Percentiles rank a stretch among this genome's conserved stretches.
These are phyloP conservation scores for Hirtodrosophila cameraria DNA, from an alignment of 2,888 invertebrate species.

Conservation along the genomic window DNA sequence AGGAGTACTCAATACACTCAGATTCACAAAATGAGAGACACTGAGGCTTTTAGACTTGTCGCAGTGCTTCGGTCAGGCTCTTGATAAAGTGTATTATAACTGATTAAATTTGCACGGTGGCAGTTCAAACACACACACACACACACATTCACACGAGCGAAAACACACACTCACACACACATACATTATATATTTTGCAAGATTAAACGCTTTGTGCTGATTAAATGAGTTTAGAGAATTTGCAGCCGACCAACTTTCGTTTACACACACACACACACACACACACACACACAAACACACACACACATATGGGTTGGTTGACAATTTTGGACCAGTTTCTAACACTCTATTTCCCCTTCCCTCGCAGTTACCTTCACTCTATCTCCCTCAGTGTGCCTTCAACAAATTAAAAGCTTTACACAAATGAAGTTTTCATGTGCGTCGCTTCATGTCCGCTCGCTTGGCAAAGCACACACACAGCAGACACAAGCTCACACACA, in stretches of 20 bases:
- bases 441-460: constrained; percentile 8
- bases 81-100: constrained; percentile 52
- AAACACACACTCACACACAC: not conserved
- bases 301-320: constrained; percentile 26
- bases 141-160: constrained; percentile 4
- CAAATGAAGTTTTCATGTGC: constrained; percentile 52
- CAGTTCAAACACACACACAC: constrained; percentile 12
- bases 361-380: not conserved
- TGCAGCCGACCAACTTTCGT: constrained; percentile 38
- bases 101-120: constrained; percentile 56
- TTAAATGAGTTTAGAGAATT: constrained; percentile 70
- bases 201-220: constrained; percentile 74
- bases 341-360: not conserved
- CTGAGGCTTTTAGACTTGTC: not conserved
- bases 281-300: not conserved
- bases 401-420: constrained; percentile 61
- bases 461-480: constrained; percentile 4
- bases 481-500: constrained; percentile 2
- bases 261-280: constrained; percentile 15
- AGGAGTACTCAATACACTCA: constrained; percentile 22
- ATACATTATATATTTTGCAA: constrained; percentile 45
- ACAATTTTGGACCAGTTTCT: constrained; percentile 48
- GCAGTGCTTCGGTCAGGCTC: constrained; percentile 22
- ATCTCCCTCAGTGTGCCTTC: constrained; percentile 1
- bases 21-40: not conserved